Conservation (phyloP, 2,113 vertebrate genomes). For the Phrynosoma platyrhinos region DNA sequence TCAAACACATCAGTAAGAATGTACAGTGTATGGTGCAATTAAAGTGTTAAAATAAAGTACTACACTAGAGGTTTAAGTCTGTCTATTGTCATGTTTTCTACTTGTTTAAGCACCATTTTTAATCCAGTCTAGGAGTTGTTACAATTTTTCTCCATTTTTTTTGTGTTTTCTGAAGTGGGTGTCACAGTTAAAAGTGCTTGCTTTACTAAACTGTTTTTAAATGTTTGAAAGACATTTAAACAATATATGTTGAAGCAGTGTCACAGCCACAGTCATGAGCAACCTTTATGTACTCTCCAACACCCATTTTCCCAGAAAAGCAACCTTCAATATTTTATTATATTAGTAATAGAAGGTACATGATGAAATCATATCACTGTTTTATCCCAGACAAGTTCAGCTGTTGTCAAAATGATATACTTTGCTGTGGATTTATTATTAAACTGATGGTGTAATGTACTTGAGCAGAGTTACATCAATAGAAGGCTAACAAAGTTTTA, state of each 20-base stretch:
- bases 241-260: neutral
- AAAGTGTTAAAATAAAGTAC: no score
- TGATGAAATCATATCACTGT: conserved; percentile 70
- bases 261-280: neutral
- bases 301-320: neutral
- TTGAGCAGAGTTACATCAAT: conserved; percentile 68
- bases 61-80: no score
- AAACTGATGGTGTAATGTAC: conserved; percentile 59
- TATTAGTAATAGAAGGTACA: conserved; percentile 63
- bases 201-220: neutral
- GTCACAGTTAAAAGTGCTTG: neutral
- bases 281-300: fast-evolving
- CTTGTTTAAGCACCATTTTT: no score
- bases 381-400: conserved; percentile 67
- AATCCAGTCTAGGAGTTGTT: neutral
- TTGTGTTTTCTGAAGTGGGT: neutral
- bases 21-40: no score
- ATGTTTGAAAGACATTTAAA: neutral
- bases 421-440: conserved; percentile 75
- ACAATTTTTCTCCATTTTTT: neutral
- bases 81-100: no score
- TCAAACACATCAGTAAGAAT: no score
- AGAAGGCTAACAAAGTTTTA: conserved; percentile 77
- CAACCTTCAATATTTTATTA: conserved; percentile 65
- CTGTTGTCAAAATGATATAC: conserved; percentile 66